Percentiles rank a stretch among this genome's conserved stretches.
These are phyloP conservation scores for Cheilosia grossa DNA, from an alignment of 2,888 invertebrate species.

Conservation along the genomic window DNA sequence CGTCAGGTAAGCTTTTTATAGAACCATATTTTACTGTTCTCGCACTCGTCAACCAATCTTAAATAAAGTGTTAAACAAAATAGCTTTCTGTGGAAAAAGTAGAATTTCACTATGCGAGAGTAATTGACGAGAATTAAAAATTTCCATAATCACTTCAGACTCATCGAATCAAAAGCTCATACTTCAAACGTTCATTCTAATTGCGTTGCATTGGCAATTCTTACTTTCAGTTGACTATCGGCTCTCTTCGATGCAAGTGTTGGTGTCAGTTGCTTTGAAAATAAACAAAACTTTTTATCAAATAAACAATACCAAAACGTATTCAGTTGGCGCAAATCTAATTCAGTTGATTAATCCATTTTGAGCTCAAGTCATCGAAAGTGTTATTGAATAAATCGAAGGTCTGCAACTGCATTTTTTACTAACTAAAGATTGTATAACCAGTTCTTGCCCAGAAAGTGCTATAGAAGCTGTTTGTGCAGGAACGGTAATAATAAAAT, in stretches of 20 bases:
- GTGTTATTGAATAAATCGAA: too few relatives aligned
- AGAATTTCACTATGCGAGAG: too few relatives aligned
- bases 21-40: too few relatives aligned
- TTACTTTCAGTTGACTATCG: slow-evolving; percentile 9
- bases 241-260: not conserved
- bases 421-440: slow-evolving; percentile 29
- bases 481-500: slow-evolving; percentile 1
- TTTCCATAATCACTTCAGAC: not conserved
- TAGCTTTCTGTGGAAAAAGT: too few relatives aligned
- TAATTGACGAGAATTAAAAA: not conserved
- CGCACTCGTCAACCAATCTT: too few relatives aligned
- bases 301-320: not conserved
- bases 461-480: not conserved
- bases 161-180: slow-evolving; percentile 3
- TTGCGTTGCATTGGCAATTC: slow-evolving; percentile 1
- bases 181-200: not conserved
- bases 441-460: not conserved
- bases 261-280: slow-evolving; percentile 3
- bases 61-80: too few relatives aligned
- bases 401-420: too few relatives aligned
- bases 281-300: not conserved
- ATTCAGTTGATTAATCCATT: slow-evolving; percentile 3
- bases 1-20: too few relatives aligned
- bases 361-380: not conserved
- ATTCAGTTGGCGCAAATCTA: not conserved